Percentiles rank a stretch among this genome's conserved stretches.
These are phyloP conservation scores for Acleris laterana DNA, from an alignment of 2,888 invertebrate genomes.

Conservation along the genomic window DNA sequence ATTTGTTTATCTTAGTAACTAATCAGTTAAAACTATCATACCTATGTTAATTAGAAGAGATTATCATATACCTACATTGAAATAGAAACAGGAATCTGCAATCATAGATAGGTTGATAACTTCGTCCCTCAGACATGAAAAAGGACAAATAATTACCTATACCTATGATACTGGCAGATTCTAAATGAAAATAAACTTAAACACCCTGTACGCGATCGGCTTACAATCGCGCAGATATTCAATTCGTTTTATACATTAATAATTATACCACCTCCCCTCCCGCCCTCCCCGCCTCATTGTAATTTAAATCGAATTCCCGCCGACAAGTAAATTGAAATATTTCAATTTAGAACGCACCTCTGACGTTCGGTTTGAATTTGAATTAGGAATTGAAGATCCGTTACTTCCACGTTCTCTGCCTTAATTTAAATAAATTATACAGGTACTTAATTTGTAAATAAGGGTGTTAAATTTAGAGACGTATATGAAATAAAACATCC, in stretches of 20 bases:
- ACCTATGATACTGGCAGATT: neutral
- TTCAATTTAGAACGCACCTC: constrained; percentile 67
- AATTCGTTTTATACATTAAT: constrained; percentile 70
- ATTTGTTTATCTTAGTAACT: too few relatives aligned
- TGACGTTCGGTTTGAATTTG: constrained; percentile 42
- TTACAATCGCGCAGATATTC: constrained; percentile 64
- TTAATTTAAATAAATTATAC: too few relatives aligned
- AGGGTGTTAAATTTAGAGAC: too few relatives aligned
- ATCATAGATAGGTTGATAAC: too few relatives aligned
- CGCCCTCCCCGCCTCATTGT: constrained; percentile 66
- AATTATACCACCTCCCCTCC: constrained; percentile 56
- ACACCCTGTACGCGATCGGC: constrained; percentile 30
- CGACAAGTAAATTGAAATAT: constrained; percentile 83
- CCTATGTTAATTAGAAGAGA: too few relatives aligned
- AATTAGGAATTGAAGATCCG: constrained; percentile 64
- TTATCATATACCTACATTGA: too few relatives aligned
- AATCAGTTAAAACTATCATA: too few relatives aligned
- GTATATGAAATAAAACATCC: too few relatives aligned
- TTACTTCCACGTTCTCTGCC: constrained; percentile 13
- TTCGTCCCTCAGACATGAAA: too few relatives aligned
- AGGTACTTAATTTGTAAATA: too few relatives aligned
- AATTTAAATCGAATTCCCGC: constrained; percentile 82
- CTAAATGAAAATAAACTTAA: neutral
- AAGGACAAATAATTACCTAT: too few relatives aligned
- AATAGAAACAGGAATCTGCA: too few relatives aligned